A percentile compares a stretch with the other conserved stretches of the same genome.
phyloP scores from a whole-genome alignment of 1,140 invertebrate genomes.

The Tetramorium parvispinum region DNA sequence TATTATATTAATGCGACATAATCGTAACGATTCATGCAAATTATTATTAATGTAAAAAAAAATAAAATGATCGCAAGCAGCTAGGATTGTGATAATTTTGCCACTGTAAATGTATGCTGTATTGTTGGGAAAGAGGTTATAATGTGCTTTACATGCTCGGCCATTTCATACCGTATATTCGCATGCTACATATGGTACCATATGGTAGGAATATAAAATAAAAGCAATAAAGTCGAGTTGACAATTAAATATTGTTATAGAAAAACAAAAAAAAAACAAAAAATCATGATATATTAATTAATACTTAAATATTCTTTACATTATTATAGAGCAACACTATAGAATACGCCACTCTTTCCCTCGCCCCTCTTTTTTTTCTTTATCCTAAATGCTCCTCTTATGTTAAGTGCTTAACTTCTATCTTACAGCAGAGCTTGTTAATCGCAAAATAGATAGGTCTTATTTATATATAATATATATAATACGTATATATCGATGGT shows the following conservation, averaged over 20 bases:
- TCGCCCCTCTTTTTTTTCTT: neutral
- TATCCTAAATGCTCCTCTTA: constrained; percentile 56
- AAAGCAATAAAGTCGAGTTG: constrained; percentile 46
- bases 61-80: constrained; percentile 52
- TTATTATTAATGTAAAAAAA: constrained; percentile 47
- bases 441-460: constrained; percentile 69
- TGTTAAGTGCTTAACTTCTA: constrained; percentile 81
- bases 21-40: constrained; percentile 52
- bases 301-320: constrained; percentile 68
- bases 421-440: constrained; percentile 76
- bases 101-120: constrained; percentile 22
- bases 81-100: constrained; percentile 41
- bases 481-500: constrained; percentile 45
- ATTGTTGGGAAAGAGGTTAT: constrained; percentile 39
- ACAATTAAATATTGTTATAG: constrained; percentile 11
- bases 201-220: constrained; percentile 37
- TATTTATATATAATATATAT: constrained; percentile 60
- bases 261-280: constrained; percentile 29
- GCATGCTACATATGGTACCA: constrained; percentile 50
- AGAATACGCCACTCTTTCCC: constrained; percentile 57
- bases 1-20: constrained; percentile 17
- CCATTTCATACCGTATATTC: constrained; percentile 41
- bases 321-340: constrained; percentile 75
- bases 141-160: constrained; percentile 60
- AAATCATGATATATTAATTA: constrained; percentile 54